Evolutionary conservation across 2,113 vertebrate species (phyloP).

Genomic region (Piaya cayana): DNA sequence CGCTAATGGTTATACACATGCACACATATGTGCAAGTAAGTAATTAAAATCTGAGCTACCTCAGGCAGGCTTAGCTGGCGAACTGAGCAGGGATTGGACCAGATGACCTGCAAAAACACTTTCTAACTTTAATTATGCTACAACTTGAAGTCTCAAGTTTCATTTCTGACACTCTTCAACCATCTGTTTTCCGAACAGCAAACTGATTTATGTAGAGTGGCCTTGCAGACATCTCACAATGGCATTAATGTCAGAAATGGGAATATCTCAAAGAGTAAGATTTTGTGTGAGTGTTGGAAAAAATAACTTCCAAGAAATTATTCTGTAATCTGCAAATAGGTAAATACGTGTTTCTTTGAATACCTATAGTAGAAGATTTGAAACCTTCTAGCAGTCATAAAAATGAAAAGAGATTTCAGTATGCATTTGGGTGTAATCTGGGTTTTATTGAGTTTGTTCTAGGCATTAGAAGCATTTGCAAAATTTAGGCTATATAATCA

Average conservation of each 20-base stretch:
- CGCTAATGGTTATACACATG: too few species aligned
- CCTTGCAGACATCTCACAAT: not conserved
- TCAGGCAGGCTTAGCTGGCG: not conserved
- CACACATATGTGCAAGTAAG: not conserved
- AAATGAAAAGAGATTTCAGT: not conserved
- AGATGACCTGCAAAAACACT: not conserved
- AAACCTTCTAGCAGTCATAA: not conserved
- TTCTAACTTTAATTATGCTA: not conserved
- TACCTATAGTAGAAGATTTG: not conserved
- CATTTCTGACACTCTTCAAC: not conserved
- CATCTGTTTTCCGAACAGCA: not conserved
- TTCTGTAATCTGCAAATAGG: not conserved
- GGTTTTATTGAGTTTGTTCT: not conserved
- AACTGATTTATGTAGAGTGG: not conserved
- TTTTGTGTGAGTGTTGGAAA: not conserved
- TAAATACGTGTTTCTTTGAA: not conserved
- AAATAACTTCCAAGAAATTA: not conserved
- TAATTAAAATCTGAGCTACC: not conserved
- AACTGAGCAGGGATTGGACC: not conserved
- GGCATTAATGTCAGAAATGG: not conserved
- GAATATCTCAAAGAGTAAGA: not conserved
- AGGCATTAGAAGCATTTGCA: not conserved
- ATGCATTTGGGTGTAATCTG: not conserved
- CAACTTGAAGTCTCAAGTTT: not conserved
- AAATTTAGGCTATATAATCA: conserved; percentile 23